Conservation (phyloP, 2,113 vertebrate genomes). For the Neolamprologus brichardi region DNA sequence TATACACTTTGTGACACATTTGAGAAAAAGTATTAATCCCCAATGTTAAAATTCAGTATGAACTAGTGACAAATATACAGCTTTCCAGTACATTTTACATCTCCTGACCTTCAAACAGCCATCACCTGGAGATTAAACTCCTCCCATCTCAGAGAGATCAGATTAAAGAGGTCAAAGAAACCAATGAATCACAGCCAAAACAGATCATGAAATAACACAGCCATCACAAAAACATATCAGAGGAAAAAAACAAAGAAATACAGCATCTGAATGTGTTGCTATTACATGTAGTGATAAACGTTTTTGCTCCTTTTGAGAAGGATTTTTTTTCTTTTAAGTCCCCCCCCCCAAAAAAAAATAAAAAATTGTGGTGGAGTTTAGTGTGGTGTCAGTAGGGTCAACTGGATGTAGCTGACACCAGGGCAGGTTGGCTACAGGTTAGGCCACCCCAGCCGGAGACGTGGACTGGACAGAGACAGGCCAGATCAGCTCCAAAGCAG, state of each 20-base stretch:
- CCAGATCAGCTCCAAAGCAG: slow-evolving; percentile 58
- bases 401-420: slow-evolving; percentile 61
- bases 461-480: slow-evolving; percentile 66
- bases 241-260: slow-evolving; percentile 42
- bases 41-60: slow-evolving; percentile 68
- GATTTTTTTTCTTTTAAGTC: background rate
- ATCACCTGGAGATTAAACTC: slow-evolving; percentile 23
- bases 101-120: slow-evolving; percentile 63
- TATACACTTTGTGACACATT: slow-evolving; percentile 81
- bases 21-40: slow-evolving; percentile 74
- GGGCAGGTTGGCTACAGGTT: slow-evolving; percentile 33
- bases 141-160: slow-evolving; percentile 39
- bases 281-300: slow-evolving; percentile 20
- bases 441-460: slow-evolving; percentile 62
- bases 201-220: slow-evolving; percentile 31
- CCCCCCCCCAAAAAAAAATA: background rate
- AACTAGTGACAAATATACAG: slow-evolving; percentile 85
- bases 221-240: slow-evolving; percentile 58
- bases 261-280: slow-evolving; percentile 47
- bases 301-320: background rate
- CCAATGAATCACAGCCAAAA: slow-evolving; percentile 54
- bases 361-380: slow-evolving; percentile 64
- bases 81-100: slow-evolving; percentile 64
- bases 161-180: slow-evolving; percentile 55
- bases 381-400: slow-evolving; percentile 71